A percentile compares a stretch with the other conserved stretches of the same genome.
Evolutionary conservation across 2,797 vertebrate species (phyloP).

Genomic region (Nannoperca australis): DNA sequence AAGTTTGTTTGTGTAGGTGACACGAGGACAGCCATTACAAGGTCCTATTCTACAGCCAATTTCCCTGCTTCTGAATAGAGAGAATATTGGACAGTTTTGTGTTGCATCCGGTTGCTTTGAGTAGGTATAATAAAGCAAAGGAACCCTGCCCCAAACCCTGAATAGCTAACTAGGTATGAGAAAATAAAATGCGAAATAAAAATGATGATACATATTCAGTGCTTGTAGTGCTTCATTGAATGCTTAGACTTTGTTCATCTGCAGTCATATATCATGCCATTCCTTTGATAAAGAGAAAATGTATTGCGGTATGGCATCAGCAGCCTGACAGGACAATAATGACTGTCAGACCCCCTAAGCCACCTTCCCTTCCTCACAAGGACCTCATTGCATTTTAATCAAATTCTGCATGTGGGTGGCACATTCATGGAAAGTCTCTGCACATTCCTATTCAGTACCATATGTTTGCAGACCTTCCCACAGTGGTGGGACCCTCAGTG

Average conservation of each 20-base stretch:
- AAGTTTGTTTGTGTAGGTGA: constrained; percentile 20
- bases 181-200: constrained; percentile 33
- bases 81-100: constrained; percentile 18
- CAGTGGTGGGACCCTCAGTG: constrained; percentile 41
- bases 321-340: constrained; percentile 54
- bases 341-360: constrained; percentile 44
- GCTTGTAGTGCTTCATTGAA: constrained; percentile 2
- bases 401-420: constrained; percentile 68
- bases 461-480: constrained; percentile 73
- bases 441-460: constrained; percentile 75
- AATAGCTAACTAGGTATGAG: constrained; percentile 24
- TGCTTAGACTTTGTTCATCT: constrained; percentile 22
- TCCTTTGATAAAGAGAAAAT: constrained; percentile 19
- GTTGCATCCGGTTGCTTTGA: constrained; percentile 33
- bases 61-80: constrained; percentile 31
- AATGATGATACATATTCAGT: constrained; percentile 30
- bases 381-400: constrained; percentile 67
- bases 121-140: constrained; percentile 14
- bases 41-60: constrained; percentile 12
- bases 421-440: constrained; percentile 67
- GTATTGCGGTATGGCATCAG: constrained; percentile 40
- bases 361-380: constrained; percentile 36
- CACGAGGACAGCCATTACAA: constrained; percentile 9
- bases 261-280: constrained; percentile 31
- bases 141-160: constrained; percentile 12